Evolutionary conservation across 1,140 invertebrate genomes (phyloP).

Genomic region (Aphaenogaster ashmeadi): DNA sequence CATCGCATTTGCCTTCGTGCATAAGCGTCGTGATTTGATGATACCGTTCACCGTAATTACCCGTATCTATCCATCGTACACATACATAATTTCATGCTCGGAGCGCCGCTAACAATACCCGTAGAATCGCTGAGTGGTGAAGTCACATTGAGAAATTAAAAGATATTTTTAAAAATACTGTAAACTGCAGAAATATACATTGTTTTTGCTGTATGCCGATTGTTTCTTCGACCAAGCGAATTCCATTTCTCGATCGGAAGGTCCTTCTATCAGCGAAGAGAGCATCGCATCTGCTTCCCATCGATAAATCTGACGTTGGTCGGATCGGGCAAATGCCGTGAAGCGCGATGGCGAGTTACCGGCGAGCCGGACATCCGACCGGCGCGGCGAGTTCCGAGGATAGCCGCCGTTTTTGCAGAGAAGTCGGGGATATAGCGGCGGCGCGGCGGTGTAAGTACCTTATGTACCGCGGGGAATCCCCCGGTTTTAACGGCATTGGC

Average conservation of each 20-base stretch:
- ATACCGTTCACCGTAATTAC: constrained; percentile 50
- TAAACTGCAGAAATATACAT: neutral
- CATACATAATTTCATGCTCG: neutral
- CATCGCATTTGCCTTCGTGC: constrained; percentile 17
- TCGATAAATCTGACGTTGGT: constrained; percentile 39
- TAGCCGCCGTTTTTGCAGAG: constrained; percentile 42
- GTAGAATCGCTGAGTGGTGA: neutral
- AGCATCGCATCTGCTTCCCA: neutral
- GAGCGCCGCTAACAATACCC: neutral
- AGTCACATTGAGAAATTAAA: neutral
- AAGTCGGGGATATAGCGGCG: constrained; percentile 16
- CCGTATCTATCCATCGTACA: constrained; percentile 1
- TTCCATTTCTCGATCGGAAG: neutral
- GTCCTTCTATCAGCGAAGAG: neutral
- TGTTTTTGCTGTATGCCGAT: neutral
- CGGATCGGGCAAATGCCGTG: constrained; percentile 21
- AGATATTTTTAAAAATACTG: neutral
- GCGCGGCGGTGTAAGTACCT: constrained; percentile 40
- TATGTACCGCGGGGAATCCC: constrained; percentile 53
- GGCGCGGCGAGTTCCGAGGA: constrained; percentile 32
- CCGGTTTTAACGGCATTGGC: constrained; percentile 65
- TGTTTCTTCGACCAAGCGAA: neutral
- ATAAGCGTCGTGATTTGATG: constrained; percentile 29
- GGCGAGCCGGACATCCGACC: constrained; percentile 12
- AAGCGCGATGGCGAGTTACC: constrained; percentile 10